Conservation (phyloP, 2,797 vertebrate genomes). For the Limosa lapponica region DNA sequence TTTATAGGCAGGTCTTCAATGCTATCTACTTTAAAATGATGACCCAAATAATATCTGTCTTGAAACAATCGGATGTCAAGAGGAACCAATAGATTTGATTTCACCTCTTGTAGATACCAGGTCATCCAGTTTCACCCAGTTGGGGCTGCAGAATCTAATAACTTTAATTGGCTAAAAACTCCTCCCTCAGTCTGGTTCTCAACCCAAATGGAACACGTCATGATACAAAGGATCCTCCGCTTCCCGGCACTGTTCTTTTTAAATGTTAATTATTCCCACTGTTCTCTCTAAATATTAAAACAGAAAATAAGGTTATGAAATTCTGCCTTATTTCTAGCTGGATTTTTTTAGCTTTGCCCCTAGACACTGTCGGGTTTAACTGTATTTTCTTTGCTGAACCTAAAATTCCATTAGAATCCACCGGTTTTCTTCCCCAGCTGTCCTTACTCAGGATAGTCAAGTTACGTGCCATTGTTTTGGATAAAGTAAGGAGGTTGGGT, state of each 20-base stretch:
- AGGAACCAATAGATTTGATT: neutral
- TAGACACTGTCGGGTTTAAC: neutral
- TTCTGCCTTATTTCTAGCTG: neutral
- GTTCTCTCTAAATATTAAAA: neutral
- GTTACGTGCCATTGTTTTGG: neutral
- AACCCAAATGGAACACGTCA: accelerated
- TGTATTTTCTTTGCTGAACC: neutral
- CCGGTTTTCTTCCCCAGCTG: neutral
- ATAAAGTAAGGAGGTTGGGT: neutral
- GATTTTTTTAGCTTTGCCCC: neutral
- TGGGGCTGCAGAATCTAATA: neutral
- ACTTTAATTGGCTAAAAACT: neutral
- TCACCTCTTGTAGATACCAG: neutral
- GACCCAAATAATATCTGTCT: neutral
- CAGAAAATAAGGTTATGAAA: neutral
- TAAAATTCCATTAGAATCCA: neutral
- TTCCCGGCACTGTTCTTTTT: neutral
- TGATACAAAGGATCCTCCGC: neutral
- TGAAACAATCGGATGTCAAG: neutral
- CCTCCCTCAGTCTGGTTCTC: neutral
- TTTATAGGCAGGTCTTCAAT: neutral
- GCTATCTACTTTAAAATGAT: neutral
- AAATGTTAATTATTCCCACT: neutral
- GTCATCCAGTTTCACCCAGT: neutral
- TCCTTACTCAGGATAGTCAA: neutral